Evolutionary conservation across 2,113 vertebrate genomes (phyloP), one percentile per base, ranked within the genome.

Genomic region (Rynchops niger): DNA sequence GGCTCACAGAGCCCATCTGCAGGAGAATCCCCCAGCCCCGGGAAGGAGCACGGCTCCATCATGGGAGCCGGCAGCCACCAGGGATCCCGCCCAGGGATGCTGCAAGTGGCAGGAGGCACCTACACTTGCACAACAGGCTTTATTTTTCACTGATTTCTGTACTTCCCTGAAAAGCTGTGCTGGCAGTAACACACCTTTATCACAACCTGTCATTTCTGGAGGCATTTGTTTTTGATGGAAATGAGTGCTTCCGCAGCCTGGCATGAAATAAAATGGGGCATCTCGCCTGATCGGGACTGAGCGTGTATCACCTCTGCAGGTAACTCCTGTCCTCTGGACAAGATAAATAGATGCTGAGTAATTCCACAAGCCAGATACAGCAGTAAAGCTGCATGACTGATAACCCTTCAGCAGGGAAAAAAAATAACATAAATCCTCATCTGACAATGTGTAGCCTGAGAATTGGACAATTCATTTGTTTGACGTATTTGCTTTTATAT

Each of bases 1-100:
- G 30, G 59, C 15, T 25, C 2, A 4, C 0, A 3, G 6, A 12
- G 50, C 23, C 12, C 15, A 7, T 0, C 4, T 3, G 25, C 4
- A 4, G 14, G 76, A 11, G 8, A 32, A 36, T 18, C 29, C 26
- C 77, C 42, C 6, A 3, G 32, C 5, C 53, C 29, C 12, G 42
- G 56, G 26, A 34, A 4, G 63, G 47, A 45, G 23, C 53, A 21
- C 0, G 11, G 58, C 53, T 34, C 12, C 2, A 12, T 34, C 1
- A 4, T 2, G 7, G 15, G 34, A 43, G 9, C 42, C 22, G 2
- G 19, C 38, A 11, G 70, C 1, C 11, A 9, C 9, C 15, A 2
- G 45, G n/a, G n/a, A 23, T 49, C 22, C 15, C 34, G 10, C 6
- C 27, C 7, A 0, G 42, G 55, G 30, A 8, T 3, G 1, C n/a